Evolutionary conservation across 2,888 invertebrate species (phyloP).

Genomic region (Hypena proboscidalis): DNA sequence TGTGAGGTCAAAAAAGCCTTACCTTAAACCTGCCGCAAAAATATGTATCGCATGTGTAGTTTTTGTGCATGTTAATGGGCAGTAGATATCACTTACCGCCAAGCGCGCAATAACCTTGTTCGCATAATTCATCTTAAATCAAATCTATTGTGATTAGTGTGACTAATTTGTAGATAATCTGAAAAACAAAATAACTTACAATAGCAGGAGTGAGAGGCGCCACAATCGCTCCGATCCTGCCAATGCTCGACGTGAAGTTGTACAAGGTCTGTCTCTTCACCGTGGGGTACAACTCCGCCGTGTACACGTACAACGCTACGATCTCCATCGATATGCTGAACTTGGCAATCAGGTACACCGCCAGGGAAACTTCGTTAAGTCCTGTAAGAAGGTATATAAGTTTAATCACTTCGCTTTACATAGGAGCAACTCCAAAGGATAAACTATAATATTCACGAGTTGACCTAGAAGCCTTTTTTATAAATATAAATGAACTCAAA

Average conservation of each 20-base stretch:
- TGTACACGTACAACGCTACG: conserved; percentile 86
- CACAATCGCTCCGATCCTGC: conserved; percentile 87
- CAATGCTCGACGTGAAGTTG: conserved; percentile 88
- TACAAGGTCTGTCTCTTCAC: conserved; percentile 86
- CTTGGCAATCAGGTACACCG: conserved; percentile 85
- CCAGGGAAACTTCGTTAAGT: conserved; percentile 55
- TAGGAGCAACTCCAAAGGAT: too few relatives aligned
- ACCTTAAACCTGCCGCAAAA: too few relatives aligned
- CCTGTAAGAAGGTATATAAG: conserved; percentile 43
- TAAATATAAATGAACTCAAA: too few relatives aligned
- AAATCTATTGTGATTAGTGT: not conserved
- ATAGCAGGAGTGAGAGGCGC: conserved; percentile 88
- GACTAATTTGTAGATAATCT: too few relatives aligned
- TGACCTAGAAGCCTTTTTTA: too few relatives aligned
- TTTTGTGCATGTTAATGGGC: too few relatives aligned
- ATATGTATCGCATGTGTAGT: too few relatives aligned
- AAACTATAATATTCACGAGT: too few relatives aligned
- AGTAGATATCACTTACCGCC: too few relatives aligned
- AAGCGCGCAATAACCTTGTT: not conserved
- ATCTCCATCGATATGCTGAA: conserved; percentile 86
- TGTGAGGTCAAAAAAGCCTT: too few relatives aligned
- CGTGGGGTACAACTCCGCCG: conserved; percentile 88
- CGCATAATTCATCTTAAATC: not conserved
- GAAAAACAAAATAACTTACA: too few relatives aligned
- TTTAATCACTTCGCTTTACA: too few relatives aligned